A percentile compares a stretch with the other conserved stretches of the same genome.
Conservation (phyloP, 2,888 invertebrate genomes). For the Drosophila pseudotalamancana region DNA sequence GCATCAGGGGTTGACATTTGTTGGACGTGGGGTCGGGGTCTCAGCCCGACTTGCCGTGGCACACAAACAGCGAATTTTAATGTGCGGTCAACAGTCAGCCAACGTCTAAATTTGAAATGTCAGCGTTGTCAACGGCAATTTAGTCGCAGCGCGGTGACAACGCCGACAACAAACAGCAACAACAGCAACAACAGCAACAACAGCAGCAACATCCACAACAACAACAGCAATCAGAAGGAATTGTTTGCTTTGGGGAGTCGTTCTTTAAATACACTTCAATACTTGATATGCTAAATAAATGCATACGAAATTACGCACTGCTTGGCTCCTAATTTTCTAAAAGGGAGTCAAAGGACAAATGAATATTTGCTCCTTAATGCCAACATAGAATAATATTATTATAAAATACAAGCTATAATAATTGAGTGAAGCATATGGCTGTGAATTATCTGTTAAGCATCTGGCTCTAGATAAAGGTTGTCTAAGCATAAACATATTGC, state of each 20-base stretch:
- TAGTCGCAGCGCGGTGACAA: slow-evolving; percentile 38
- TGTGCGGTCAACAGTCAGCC: slow-evolving; percentile 76
- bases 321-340: too few species aligned
- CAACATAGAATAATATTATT: too few species aligned
- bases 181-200: slow-evolving; percentile 25
- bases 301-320: too few species aligned
- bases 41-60: slow-evolving; percentile 55
- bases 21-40: slow-evolving; percentile 14
- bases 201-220: slow-evolving; percentile 20
- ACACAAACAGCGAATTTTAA: slow-evolving; percentile 71
- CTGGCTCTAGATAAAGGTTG: too few species aligned
- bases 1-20: slow-evolving; percentile 22
- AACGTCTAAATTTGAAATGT: slow-evolving; percentile 76
- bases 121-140: slow-evolving; percentile 72
- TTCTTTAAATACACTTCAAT: slow-evolving; percentile 9
- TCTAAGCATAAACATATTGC: too few species aligned
- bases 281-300: not conserved
- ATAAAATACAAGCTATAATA: too few species aligned
- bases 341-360: too few species aligned
- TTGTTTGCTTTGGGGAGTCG: not conserved
- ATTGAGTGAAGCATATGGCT: too few species aligned
- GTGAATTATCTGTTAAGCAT: too few species aligned
- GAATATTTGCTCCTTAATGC: too few species aligned
- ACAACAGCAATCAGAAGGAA: slow-evolving; percentile 15
- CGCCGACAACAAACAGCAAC: slow-evolving; percentile 27